Evolutionary conservation across 1,140 invertebrate species (phyloP), one percentile per base, ranked within the genome.

Genomic region (Drosophila repletoides): DNA sequence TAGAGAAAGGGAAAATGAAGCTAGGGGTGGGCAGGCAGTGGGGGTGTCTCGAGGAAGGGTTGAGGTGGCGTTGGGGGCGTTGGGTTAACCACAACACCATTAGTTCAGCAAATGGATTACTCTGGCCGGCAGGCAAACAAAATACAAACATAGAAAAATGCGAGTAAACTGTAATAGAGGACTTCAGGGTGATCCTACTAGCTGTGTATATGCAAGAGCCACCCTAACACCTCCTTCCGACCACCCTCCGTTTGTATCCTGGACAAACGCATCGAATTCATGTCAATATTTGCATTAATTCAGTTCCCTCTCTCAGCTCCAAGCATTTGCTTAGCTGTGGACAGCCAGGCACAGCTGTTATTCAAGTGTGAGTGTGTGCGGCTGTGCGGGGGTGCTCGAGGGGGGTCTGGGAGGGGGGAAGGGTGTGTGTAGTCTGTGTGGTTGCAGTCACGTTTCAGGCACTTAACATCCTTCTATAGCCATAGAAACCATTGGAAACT

Each of bases 211-310:
- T 38, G 49, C 12, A 10, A 15, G 19, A 21, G 15, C 17, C 0
- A 17, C 21, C 17, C 14, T 5, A 0, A 2, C 14, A 12, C 31
- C 22, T 2, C 5, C 1, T 14, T 3, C 36, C 2, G 7, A 3
- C 31, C 24, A 29, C 9, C n/a, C 7, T 55, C 65, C 26, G 33
- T 60, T 66, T 43, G 45, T 51, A 45, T 60, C 63, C 63, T 55
- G 49, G 41, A 55, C 65, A 63, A 69, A 69, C 70, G 70, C 70
- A 74, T 83, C 58, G 79, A 71, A 83, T 53, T 74, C 58, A 43
- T 71, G 79, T 83, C 79, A 83, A 83, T 83, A 83, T 83, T 83
- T 83, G 64, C 79, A 83, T 84, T 84, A 83, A 71, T 83, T 84
- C 55, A 59, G 55, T 43, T 45, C 79, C 51, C 48, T 41, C 41